Conservation (phyloP, 2,888 invertebrate species). For the Creontiades dilutus region DNA sequence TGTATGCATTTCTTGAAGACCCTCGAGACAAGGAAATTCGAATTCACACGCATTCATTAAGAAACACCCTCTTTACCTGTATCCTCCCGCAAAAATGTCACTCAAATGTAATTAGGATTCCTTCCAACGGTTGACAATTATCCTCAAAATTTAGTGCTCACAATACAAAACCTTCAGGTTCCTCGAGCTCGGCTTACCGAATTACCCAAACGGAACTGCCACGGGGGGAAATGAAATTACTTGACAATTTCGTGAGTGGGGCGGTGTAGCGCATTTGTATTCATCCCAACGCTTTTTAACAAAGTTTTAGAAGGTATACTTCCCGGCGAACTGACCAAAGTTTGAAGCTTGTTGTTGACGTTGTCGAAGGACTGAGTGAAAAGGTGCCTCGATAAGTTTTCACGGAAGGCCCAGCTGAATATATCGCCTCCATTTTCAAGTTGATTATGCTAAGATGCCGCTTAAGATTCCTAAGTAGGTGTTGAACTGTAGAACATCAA, state of each 20-base stretch:
- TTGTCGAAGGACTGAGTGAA: constrained; percentile 11
- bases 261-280: constrained; percentile 17
- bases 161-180: too few relatives aligned
- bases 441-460: neutral
- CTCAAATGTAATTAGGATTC: too few relatives aligned
- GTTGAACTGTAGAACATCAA: neutral
- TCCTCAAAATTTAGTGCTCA: too few relatives aligned
- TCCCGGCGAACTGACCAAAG: neutral
- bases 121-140: too few relatives aligned
- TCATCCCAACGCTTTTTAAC: constrained; percentile 34
- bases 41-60: too few relatives aligned
- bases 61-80: too few relatives aligned
- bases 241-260: constrained; percentile 2
- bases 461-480: neutral
- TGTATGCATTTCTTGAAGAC: too few relatives aligned
- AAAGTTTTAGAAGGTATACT: constrained; percentile 28
- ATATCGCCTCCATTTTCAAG: constrained; percentile 13
- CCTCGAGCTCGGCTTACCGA: too few relatives aligned
- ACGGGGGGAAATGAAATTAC: neutral
- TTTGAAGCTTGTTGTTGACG: constrained; percentile 24
- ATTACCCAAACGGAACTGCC: neutral
- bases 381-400: neutral
- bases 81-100: too few relatives aligned
- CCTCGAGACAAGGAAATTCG: too few relatives aligned
- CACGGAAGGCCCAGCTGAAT: neutral